These are phyloP conservation scores for Euproctis similis DNA, from an alignment of 2,888 invertebrate species.

Conservation along the genomic window DNA sequence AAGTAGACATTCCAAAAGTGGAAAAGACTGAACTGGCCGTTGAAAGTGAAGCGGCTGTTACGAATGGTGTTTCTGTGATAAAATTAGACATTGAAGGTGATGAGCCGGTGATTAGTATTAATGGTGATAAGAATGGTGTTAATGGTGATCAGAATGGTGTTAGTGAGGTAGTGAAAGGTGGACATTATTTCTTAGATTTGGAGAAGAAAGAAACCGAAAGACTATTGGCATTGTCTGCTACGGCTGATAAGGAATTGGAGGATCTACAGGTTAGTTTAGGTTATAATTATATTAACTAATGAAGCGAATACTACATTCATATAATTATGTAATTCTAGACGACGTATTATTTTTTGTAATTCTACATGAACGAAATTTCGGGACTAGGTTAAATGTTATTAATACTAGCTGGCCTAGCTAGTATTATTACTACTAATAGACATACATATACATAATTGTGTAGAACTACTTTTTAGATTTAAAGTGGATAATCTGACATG, in stretches of 20 bases:
- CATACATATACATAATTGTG: no score
- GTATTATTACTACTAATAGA: no score
- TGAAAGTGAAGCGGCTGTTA: constrained; percentile 39
- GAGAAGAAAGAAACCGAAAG: constrained; percentile 84
- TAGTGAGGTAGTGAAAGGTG: constrained; percentile 77
- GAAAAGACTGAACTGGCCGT: constrained; percentile 24
- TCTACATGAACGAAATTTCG: no score
- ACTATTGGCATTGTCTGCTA: constrained; percentile 79
- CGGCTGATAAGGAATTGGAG: constrained; percentile 81
- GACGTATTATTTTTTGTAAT: no score
- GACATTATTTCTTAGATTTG: constrained; percentile 84
- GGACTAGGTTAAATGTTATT: no score
- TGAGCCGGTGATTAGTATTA: constrained; percentile 33
- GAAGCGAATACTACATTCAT: no score
- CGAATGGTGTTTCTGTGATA: constrained; percentile 47
- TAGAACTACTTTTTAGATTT: no score
- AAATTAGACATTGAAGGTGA: constrained; percentile 40
- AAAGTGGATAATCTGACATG: no score
- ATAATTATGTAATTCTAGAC: no score
- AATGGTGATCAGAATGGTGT: constrained; percentile 32
- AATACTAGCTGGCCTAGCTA: no score
- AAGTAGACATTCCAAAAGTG: constrained; percentile 42
- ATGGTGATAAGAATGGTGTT: constrained; percentile 33
- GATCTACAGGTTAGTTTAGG: constrained; percentile 59
- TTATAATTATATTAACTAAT: not conserved